Conservation (phyloP, 2,113 vertebrate species). For the Australoheros scitulus region DNA sequence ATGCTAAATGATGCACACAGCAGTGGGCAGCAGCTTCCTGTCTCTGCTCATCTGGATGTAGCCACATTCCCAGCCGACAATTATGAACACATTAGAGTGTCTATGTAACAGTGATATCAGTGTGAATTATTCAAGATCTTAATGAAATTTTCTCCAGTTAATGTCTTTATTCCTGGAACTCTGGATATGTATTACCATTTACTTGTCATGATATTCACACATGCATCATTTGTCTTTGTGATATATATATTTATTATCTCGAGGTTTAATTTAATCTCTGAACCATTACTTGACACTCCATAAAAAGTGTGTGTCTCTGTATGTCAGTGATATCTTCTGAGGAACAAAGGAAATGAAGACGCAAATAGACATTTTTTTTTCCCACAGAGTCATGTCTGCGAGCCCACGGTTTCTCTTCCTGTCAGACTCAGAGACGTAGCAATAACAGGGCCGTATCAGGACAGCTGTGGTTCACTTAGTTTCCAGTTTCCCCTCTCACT, state of each 20-base stretch:
- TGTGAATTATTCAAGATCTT: conserved; percentile 13
- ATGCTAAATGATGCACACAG: conserved; percentile 3
- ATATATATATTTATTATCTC: not conserved
- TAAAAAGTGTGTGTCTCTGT: not conserved
- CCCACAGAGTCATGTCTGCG: not conserved
- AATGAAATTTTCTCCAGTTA: conserved; percentile 2
- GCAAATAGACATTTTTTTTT: not conserved
- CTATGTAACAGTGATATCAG: not conserved
- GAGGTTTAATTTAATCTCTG: not conserved
- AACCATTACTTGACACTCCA: not conserved
- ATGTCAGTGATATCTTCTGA: not conserved
- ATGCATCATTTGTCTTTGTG: not conserved
- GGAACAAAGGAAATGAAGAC: conserved; percentile 34
- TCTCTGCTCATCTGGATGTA: conserved; percentile 10
- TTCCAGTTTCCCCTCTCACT: conserved; percentile 2
- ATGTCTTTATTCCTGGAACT: not conserved
- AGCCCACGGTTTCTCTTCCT: conserved; percentile 39
- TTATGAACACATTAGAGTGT: not conserved
- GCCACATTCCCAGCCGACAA: not conserved
- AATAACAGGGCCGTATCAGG: not conserved
- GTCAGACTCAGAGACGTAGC: conserved; percentile 19
- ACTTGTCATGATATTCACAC: not conserved
- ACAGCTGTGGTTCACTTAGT: conserved; percentile 13
- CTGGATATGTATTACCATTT: not conserved
- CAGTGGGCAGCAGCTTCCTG: not conserved